Percentiles rank a stretch among this genome's conserved stretches.
phyloP scores from a whole-genome alignment of 2,113 vertebrate species.

The Solea solea region DNA sequence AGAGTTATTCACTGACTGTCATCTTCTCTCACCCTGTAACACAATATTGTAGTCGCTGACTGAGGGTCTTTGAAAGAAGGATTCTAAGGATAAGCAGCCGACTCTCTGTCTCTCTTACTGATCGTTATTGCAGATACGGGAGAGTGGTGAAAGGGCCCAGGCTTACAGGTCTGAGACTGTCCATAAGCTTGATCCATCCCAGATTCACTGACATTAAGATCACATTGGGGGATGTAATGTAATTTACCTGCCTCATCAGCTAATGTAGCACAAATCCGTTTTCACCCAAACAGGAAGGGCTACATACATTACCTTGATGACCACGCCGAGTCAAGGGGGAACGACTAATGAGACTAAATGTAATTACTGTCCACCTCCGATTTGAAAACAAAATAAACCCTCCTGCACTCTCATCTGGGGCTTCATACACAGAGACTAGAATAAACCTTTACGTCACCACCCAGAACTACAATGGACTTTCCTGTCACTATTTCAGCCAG shows the following conservation, averaged over 20 bases:
- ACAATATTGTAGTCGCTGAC: background rate
- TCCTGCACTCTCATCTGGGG: constrained; percentile 47
- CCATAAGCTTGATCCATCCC: constrained; percentile 59
- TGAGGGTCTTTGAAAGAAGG: constrained; percentile 24
- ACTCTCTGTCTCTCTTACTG: constrained; percentile 10
- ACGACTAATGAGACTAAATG: constrained; percentile 81
- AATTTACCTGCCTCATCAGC: constrained; percentile 84
- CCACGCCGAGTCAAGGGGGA: constrained; percentile 72
- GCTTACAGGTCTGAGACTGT: constrained; percentile 51
- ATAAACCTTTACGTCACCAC: constrained; percentile 55
- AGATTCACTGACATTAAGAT: constrained; percentile 81
- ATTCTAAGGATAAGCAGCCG: constrained; percentile 34
- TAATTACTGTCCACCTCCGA: constrained; percentile 79
- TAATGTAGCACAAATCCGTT: constrained; percentile 86
- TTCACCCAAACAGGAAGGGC: constrained; percentile 79
- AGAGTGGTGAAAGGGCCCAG: constrained; percentile 18
- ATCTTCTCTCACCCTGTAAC: no score
- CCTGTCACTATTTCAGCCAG: constrained; percentile 54
- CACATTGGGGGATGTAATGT: constrained; percentile 82
- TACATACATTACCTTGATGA: constrained; percentile 84
- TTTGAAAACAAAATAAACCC: constrained; percentile 77
- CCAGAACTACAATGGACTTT: constrained; percentile 49
- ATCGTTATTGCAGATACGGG: constrained; percentile 7
- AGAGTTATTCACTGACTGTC: no score
- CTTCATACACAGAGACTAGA: constrained; percentile 30